Percentiles rank a stretch among this genome's conserved stretches.
phyloP scores from a whole-genome alignment of 2,113 vertebrate species.

The Notiomystis cincta region DNA sequence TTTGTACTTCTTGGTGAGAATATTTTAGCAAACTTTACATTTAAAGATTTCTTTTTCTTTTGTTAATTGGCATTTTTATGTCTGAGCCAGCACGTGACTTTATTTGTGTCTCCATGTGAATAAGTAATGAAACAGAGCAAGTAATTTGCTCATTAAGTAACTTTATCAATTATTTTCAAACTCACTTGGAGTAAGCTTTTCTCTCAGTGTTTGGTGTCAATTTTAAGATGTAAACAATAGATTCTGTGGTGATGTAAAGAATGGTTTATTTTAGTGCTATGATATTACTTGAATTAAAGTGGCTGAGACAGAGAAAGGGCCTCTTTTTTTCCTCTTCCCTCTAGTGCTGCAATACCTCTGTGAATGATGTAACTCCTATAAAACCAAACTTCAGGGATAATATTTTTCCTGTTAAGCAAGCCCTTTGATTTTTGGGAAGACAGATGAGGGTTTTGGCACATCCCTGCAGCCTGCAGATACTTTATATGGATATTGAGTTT shows the following conservation, averaged over 20 bases:
- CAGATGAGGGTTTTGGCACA: neutral
- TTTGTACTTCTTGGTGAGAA: neutral
- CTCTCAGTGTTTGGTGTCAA: neutral
- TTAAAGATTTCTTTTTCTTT: neutral
- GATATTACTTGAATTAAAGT: neutral
- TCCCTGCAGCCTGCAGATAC: neutral
- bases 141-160: neutral
- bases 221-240: neutral
- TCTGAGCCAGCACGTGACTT: neutral
- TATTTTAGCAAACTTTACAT: neutral
- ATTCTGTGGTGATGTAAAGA: neutral
- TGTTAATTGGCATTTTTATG: neutral
- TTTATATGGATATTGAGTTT: neutral
- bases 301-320: neutral
- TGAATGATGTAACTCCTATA: neutral
- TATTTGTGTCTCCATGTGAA: neutral
- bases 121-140: neutral
- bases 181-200: neutral
- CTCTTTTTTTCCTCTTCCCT: neutral
- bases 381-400: neutral
- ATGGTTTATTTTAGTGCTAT: neutral
- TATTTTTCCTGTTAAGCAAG: neutral
- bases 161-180: neutral
- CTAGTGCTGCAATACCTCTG: neutral
- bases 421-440: conserved; percentile 13